These are phyloP conservation scores for Brachirus orientalis DNA, from an alignment of 2,113 vertebrate genomes.

Conservation along the genomic window DNA sequence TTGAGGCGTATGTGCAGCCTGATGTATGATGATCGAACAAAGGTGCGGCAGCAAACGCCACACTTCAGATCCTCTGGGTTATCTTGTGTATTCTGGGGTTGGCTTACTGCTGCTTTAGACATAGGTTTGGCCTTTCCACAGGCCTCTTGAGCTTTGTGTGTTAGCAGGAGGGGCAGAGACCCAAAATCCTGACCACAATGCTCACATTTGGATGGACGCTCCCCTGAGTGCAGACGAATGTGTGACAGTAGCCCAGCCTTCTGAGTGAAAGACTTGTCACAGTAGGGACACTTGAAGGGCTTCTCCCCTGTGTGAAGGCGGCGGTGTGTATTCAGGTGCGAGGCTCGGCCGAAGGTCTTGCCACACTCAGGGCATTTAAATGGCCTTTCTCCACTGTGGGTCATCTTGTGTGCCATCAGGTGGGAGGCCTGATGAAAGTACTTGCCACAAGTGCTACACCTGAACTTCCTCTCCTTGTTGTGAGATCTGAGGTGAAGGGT, in stretches of 20 bases:
- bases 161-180: constrained; percentile 65
- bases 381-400: constrained; percentile 80
- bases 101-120: background rate
- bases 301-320: constrained; percentile 84
- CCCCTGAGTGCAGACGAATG: constrained; percentile 57
- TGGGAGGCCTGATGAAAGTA: constrained; percentile 81
- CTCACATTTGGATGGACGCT: constrained; percentile 73
- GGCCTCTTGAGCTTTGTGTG: constrained; percentile 69
- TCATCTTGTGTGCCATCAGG: constrained; percentile 78
- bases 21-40: constrained; percentile 74
- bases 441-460: constrained; percentile 77
- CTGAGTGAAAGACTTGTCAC: constrained; percentile 78
- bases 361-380: constrained; percentile 83
- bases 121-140: constrained; percentile 30
- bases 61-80: constrained; percentile 66
- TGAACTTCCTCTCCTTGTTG: constrained; percentile 75
- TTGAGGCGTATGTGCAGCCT: constrained; percentile 66
- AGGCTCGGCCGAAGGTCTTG: constrained; percentile 79
- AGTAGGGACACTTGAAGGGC: constrained; percentile 80
- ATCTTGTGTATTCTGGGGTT: constrained; percentile 58
- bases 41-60: constrained; percentile 73
- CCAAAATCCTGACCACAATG: constrained; percentile 70
- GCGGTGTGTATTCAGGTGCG: constrained; percentile 82
- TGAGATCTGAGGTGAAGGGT: constrained; percentile 77
- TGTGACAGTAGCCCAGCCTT: constrained; percentile 77